Base-by-base conservation (phyloP, 2,888 invertebrate genomes). In the Dryomyza anilis region DNA sequence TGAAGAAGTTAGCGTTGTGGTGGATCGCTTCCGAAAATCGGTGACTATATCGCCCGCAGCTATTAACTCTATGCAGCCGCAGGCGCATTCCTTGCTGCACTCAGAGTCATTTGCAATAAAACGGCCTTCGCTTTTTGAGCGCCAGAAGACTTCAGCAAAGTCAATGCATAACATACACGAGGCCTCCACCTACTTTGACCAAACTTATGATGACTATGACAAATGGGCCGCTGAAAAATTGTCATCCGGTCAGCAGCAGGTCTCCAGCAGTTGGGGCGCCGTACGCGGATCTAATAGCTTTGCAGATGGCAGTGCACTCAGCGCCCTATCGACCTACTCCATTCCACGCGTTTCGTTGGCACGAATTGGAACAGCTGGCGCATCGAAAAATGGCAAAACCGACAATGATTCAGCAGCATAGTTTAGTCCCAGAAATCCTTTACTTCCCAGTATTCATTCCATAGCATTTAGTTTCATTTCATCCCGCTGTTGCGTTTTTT, bases 51-150 rank as follows among this genome's bases (percentile, higher is more conserved):
- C 8, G 69, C 67, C 58, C 57, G 70, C 55, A 72, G 71, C 60
- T 55, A 33, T 61, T 27, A 25, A 48, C 58, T 30, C 60, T 64
- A 71, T 74, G 12, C 68, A 61, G 1, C 67, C 64, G 14, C 63
- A 70, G 36, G 69, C 72, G 36, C 71, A 72, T 60, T 68, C 72
- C 33, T 68, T 82, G 14, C 71, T 81, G 55, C 77, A 82, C 65
- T 77, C 81, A 45, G 80, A 81, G 46, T 81, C 82, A n/a, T 81
- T 83, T 72, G 77, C 80, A 7, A 81, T 81, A 19, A 82, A 83
- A 65, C 77, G 82, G 4, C 82, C 82, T 7, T 77, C 78, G 25
- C 67, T 81, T 55, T 70, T 75, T 25, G 52, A 72, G 7, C 70
- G 77, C 55, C 75, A 75, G 21, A 66, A 74, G 29, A 71, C 73